A percentile compares a stretch with the other conserved stretches of the same genome.
These are phyloP conservation scores for Danio choprae DNA, from an alignment of 2,797 vertebrate genomes.

Conservation along the genomic window DNA sequence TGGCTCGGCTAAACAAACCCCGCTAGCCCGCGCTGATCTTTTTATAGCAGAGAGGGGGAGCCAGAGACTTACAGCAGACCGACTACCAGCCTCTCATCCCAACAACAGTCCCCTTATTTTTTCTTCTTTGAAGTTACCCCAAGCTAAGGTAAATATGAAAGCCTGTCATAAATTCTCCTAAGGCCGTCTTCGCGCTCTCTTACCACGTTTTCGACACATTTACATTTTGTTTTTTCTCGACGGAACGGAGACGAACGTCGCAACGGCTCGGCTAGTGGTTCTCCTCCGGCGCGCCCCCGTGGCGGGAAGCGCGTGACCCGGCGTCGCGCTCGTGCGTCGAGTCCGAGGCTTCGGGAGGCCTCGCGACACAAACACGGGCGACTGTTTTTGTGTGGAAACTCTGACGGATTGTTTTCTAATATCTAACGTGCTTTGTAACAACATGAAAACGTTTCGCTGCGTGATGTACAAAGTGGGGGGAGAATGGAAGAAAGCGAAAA, in stretches of 20 bases:
- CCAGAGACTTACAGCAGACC: conserved; percentile 48
- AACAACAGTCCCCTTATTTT: conserved; percentile 41
- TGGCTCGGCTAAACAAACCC: conserved; percentile 34
- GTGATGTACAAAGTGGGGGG: neutral
- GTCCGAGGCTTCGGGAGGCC: conserved; percentile 57
- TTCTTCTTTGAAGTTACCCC: conserved; percentile 49
- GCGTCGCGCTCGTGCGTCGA: conserved; percentile 43
- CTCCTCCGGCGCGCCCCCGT: conserved; percentile 40
- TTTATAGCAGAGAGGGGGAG: conserved; percentile 46
- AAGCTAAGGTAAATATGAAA: conserved; percentile 50
- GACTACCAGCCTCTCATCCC: conserved; percentile 37
- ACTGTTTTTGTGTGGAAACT: conserved; percentile 19
- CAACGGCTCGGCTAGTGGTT: conserved; percentile 32
- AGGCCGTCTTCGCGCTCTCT: neutral
- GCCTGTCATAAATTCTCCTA: neutral
- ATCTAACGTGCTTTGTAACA: neutral
- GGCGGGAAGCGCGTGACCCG: conserved; percentile 43
- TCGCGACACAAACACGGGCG: conserved; percentile 44
- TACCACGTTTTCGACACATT: conserved; percentile 1
- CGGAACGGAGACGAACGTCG: conserved; percentile 32
- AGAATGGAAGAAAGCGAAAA: conserved; percentile 3
- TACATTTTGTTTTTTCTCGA: conserved; percentile 20
- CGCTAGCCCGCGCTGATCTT: conserved; percentile 37
- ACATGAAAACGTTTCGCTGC: neutral
- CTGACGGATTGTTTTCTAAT: neutral